phyloP scores from a whole-genome alignment of 2,797 vertebrate species.

The Paramormyrops hopkinsi region DNA sequence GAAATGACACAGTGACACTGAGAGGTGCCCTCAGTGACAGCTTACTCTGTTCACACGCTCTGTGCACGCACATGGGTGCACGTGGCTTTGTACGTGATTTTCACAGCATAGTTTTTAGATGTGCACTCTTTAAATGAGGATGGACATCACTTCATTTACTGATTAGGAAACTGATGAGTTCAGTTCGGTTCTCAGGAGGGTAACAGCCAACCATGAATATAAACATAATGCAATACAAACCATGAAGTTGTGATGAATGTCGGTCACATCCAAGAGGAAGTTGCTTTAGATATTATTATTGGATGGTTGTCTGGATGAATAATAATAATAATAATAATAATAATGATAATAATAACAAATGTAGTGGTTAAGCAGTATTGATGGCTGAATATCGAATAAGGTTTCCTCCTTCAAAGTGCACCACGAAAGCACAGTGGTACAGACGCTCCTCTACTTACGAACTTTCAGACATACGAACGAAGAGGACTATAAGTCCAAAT shows the following conservation, averaged over 20 bases:
- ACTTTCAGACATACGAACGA: no score
- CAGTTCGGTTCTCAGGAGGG: neutral
- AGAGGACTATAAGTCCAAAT: neutral
- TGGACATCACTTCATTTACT: neutral
- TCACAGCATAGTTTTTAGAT: neutral
- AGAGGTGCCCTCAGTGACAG: neutral
- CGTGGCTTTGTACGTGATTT: neutral
- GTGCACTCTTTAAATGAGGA: neutral
- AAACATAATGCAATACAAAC: neutral
- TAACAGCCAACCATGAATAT: neutral
- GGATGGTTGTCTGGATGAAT: neutral
- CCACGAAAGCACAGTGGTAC: neutral
- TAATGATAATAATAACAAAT: neutral
- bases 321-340: neutral
- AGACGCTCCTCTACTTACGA: neutral
- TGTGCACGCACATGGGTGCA: neutral
- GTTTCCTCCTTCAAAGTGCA: neutral
- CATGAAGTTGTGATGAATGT: neutral
- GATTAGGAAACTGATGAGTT: neutral
- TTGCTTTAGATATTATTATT: neutral
- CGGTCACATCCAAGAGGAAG: neutral
- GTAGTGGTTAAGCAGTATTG: neutral
- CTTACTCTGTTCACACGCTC: neutral
- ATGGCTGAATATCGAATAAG: neutral
- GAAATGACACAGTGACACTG: constrained; percentile 15